Evolutionary conservation across 2,888 invertebrate species (phyloP), one percentile per base, ranked within the genome.

Genomic region (Sycophila texana): DNA sequence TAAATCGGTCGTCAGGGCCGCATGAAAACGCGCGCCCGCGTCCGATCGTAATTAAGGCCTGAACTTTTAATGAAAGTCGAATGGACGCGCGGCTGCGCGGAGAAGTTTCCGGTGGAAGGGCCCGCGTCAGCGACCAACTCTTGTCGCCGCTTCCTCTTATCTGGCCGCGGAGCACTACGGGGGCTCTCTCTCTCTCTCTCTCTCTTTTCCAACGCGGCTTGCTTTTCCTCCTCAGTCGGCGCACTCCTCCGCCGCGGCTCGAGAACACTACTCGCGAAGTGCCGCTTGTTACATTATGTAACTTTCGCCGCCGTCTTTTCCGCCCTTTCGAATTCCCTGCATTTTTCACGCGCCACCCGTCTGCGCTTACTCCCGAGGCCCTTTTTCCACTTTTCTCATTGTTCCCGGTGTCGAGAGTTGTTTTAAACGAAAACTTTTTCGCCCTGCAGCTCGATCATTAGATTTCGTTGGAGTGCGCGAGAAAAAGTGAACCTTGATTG

Each of bases 41-140:
- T 67, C 77, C 78, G 73, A 82, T 82, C 81, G 83, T 83, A 84
- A 85, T 85, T 83, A 84, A 83, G 72, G 74, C 73, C 51, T 57
- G 68, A 70, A 83, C 82, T 82, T 81, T 83, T 85, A 82, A 82
- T 80, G 77, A 83, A 85, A 84, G 60, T 71, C 71, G 71, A 74
- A 73, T 72, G n/a, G 72, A 72, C 77, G n/a, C 12, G 26, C 51
- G 18, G 58, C 22, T n/a, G 53, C 53, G 53, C 53, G 53, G 72
- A 20, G 18, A 58, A 77, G 63, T 76, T 76, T 26, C 18, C 12
- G 65, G 47, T 16, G 16, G 55, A 51, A n/a, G 63, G n/a, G 10
- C 12, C 39, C 47, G 53, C 18, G 39, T 30, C 51, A 5, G 61
- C 60, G 22, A 22, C 82, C 83, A 85, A 63, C 63, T 22, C 26